These are phyloP conservation scores for Esox lucius DNA, from an alignment of 2,797 vertebrate genomes.

Conservation along the genomic window DNA sequence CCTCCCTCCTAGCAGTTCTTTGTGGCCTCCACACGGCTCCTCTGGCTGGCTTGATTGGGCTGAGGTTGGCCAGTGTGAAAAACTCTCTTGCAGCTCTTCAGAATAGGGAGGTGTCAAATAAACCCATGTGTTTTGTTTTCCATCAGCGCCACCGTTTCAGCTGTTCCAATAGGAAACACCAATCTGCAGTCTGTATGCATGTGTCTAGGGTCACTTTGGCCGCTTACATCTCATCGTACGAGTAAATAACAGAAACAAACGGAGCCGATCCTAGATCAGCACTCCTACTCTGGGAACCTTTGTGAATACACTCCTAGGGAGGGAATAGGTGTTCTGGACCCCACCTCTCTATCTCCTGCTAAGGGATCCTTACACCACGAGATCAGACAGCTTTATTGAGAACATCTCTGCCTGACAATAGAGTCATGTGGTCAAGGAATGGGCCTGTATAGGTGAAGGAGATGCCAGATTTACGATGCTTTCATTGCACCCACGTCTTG, in stretches of 20 bases:
- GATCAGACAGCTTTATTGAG: constrained; percentile 33
- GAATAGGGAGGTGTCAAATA: neutral
- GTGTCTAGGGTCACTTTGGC: neutral
- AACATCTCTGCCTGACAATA: constrained; percentile 30
- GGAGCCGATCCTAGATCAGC: neutral
- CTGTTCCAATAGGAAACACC: neutral
- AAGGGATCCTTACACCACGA: constrained; percentile 18
- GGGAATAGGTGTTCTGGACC: neutral
- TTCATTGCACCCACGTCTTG: constrained; percentile 42
- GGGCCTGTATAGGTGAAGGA: constrained; percentile 30
- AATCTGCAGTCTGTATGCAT: neutral
- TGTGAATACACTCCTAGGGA: neutral
- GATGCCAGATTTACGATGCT: constrained; percentile 55
- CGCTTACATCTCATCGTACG: neutral
- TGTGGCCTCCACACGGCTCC: neutral
- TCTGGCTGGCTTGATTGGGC: neutral
- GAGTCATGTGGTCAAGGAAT: constrained; percentile 46
- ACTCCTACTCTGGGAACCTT: neutral
- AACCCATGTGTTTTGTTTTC: neutral
- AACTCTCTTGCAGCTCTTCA: neutral
- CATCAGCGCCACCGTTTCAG: neutral
- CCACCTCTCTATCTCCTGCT: neutral
- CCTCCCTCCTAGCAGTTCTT: neutral
- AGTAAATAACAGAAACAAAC: neutral
- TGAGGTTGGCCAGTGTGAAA: neutral